Evolutionary conservation across 1,140 invertebrate species (phyloP), one percentile per base, ranked within the genome.

Genomic region (Coptotermes formosanus): DNA sequence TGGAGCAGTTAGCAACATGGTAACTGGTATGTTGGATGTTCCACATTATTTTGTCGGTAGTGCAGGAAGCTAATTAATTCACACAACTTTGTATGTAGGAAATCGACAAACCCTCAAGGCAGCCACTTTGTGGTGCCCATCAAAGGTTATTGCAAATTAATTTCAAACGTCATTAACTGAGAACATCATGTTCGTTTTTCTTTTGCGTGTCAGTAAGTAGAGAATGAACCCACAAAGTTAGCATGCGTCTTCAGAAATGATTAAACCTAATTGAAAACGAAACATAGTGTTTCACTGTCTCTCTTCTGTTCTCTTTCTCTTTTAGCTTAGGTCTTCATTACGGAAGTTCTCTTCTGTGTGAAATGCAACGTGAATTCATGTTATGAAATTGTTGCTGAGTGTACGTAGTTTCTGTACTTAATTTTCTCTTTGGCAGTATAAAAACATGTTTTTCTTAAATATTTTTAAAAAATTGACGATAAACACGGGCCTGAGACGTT

Each of bases 141-240:
- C 64, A 75, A 75, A 75, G 64, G 64, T 30, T 75, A 75, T 75
- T 7, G 64, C 64, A 75, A 75, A 75, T 75, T 75, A 75, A 75
- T 75, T 75, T 75, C 25, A 75, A 75, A 75, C 64, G 64, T 75
- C 64, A 75, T 75, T n/a, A 75, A 30, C 64, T n/a, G 3, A 75
- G 64, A 75, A 75, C n/a, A 75, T 3, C n/a, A 30, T 75, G 64
- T 75, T 19, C 21, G 2, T 19, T 75, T 75, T 30, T 30, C 64
- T 75, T 75, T n/a, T 30, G n/a, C 21, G 52, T n/a, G 25, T 75
- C n/a, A 30, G n/a, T 30, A 30, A n/a, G n/a, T 75, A 75, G 25
- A 30, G n/a, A 75, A 25, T 75, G 64, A 75, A 75, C 7, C n/a
- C 64, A 75, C n/a, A 30, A 11, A 12, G 64, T n/a, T 9, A 75